Base-by-base conservation (phyloP, 2,888 invertebrate genomes). In the Acleris literana region DNA sequence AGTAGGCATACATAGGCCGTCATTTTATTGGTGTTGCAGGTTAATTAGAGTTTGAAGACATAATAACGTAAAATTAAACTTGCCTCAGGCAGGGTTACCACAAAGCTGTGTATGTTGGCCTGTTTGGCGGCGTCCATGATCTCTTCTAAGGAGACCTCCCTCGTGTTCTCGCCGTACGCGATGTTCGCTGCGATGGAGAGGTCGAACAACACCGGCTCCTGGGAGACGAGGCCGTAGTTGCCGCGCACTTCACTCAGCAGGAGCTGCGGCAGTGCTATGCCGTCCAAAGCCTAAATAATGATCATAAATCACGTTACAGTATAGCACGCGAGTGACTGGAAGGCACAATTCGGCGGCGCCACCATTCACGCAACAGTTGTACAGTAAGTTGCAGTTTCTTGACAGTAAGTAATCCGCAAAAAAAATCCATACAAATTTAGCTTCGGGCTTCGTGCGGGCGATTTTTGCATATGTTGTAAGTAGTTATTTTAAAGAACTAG, bases 151-250 rank as follows among this genome's bases (percentile, higher is more conserved):
- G 92, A 70, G 0, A 96, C 94, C 0, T 79, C 74, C 39, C 96
- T 86, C 1, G 87, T 82, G 79, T 96, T 96, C 79, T 96, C 96
- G 3, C 98, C 98, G 79, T 98, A 98, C 0, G 96, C 95, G 71
- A 98, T 97, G 84, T 98, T 98, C 70, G 97, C 96, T 0, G 92
- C 93, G 62, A 98, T 96, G 16, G 96, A 95, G 70, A 96, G 93
- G 82, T 97, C 96, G 85, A 98, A 98, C 1, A 98, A 90, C 7
- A 95, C 95, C 0, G 97, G 98, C 80, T 98, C 97, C 88, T 98
- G 98, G 0, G 76, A 73, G 5, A 81, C 81, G 56, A 81, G 63
- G 0, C 77, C 78, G 46, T 74, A 72, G 18, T 69, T 1, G 95
- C 95, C 13, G 96, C 95, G 69, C 96, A 95, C 46, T 95, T 97